Evolutionary conservation across 2,113 vertebrate genomes (phyloP), one percentile per base, ranked within the genome.

Genomic region (Abramis brama): DNA sequence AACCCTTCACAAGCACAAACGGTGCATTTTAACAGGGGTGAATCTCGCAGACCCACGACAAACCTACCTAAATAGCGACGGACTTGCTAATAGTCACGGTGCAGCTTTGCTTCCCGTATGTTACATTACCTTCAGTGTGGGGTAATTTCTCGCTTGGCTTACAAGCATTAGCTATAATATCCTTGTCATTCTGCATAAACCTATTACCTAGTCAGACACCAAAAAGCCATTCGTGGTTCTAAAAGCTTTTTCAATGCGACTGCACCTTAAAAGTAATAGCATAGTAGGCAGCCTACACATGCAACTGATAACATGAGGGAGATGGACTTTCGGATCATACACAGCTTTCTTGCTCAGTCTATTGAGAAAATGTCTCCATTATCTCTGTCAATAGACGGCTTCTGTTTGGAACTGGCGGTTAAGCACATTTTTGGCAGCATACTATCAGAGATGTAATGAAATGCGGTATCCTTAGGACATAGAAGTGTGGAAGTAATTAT

Each of bases 141-240:
- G 79, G 79, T 89, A 79, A 89, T 89, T 89, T 89, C 85, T 90
- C 87, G 83, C 87, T 86, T 88, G 89, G 83, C 89, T 90, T 90
- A 79, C 89, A 90, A 74, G 85, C 86, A 86, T 88, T 86, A 90
- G 82, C 77, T 71, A 80, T 84, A 87, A 76, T 85, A 86, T 89
- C 87, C 87, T 79, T 87, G 89, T 87, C 80, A 88, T 86, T 88
- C 84, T 85, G 75, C 45, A 87, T 90, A 90, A 88, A 87, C 83
- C 86, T 85, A 84, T 90, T 90, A 90, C 62, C 23, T 85, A 87
- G 50, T 78, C 79, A 81, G 83, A 77, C 74, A 43, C 39, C 71
- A 77, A 80, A 85, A 84, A 84, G 64, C 84, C 79, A 82, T 68
- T 84, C 15, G 52, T 74, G 79, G 79, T 60, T 88, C 87, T 87